phyloP scores from a whole-genome alignment of 2,888 invertebrate genomes.

The Heliconius hortense region DNA sequence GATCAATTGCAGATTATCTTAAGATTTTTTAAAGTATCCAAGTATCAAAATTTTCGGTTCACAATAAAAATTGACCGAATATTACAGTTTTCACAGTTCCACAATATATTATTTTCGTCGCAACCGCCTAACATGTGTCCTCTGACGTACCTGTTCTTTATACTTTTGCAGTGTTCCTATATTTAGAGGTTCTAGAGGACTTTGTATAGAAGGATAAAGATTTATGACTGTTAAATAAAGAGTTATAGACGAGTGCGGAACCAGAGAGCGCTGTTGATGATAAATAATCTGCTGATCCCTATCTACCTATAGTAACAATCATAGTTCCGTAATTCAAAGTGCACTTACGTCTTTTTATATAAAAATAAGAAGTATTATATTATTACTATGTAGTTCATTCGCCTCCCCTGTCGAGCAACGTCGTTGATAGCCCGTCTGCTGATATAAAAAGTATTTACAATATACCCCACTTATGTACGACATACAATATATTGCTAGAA shows the following conservation, averaged over 20 bases:
- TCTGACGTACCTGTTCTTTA: slow-evolving; percentile 25
- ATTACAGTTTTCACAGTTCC: background rate
- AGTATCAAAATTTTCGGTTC: background rate
- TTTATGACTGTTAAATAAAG: slow-evolving; percentile 39
- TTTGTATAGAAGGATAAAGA: slow-evolving; percentile 34
- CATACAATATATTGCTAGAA: slow-evolving; percentile 75
- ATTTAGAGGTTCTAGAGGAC: slow-evolving; percentile 37
- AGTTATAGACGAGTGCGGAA: slow-evolving; percentile 29
- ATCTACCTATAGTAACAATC: slow-evolving; percentile 56
- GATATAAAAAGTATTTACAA: slow-evolving; percentile 78
- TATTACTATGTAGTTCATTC: slow-evolving; percentile 59
- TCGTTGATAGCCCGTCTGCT: slow-evolving; percentile 72
- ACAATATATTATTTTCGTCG: slow-evolving; percentile 4
- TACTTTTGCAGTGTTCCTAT: slow-evolving; percentile 42
- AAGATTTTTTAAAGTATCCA: slow-evolving; percentile 21
- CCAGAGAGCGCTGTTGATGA: slow-evolving; percentile 33
- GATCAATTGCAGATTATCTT: slow-evolving; percentile 42
- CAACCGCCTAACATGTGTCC: slow-evolving; percentile 22
- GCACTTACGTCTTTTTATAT: slow-evolving; percentile 75
- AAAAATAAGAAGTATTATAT: slow-evolving; percentile 73
- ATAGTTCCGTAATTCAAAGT: slow-evolving; percentile 80
- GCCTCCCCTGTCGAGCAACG: slow-evolving; percentile 65
- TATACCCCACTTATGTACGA: slow-evolving; percentile 68
- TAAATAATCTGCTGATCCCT: slow-evolving; percentile 46
- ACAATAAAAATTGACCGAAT: background rate